phyloP scores from a whole-genome alignment of 2,797 vertebrate genomes.

The Catharus ustulatus region DNA sequence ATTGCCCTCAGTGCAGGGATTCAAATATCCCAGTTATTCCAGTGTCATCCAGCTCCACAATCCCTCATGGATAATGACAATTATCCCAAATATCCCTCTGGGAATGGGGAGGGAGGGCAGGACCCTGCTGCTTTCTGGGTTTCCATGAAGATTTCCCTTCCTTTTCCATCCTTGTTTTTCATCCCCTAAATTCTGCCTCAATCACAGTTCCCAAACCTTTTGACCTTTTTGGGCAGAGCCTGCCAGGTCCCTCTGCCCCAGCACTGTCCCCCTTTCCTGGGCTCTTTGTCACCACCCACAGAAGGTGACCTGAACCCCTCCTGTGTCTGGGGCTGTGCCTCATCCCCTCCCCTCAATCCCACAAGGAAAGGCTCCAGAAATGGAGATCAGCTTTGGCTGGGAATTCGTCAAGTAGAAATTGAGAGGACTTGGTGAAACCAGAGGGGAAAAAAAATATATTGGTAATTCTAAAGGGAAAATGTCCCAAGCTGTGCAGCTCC shows the following conservation, averaged over 20 bases:
- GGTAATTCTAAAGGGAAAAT: neutral
- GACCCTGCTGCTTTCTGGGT: rapidly evolving
- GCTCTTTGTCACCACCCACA: neutral
- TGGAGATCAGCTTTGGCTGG: neutral
- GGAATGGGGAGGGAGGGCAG: neutral
- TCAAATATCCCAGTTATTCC: neutral
- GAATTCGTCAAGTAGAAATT: neutral
- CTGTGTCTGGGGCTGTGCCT: neutral
- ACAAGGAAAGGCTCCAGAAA: neutral
- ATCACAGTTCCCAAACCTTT: neutral
- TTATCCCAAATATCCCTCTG: neutral
- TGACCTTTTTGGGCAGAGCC: neutral
- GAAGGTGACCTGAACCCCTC: neutral
- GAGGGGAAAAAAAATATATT: neutral
- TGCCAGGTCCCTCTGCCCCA: neutral
- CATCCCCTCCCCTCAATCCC: neutral
- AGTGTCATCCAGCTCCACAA: neutral
- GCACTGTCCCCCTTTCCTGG: neutral
- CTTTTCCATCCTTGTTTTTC: neutral
- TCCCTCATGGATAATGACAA: neutral
- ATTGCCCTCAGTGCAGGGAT: neutral
- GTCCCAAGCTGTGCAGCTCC: neutral
- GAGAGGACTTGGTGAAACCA: neutral
- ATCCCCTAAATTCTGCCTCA: neutral
- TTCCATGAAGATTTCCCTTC: neutral